phyloP scores from a whole-genome alignment of 2,113 vertebrate genomes.

The Maccullochella peelii region DNA sequence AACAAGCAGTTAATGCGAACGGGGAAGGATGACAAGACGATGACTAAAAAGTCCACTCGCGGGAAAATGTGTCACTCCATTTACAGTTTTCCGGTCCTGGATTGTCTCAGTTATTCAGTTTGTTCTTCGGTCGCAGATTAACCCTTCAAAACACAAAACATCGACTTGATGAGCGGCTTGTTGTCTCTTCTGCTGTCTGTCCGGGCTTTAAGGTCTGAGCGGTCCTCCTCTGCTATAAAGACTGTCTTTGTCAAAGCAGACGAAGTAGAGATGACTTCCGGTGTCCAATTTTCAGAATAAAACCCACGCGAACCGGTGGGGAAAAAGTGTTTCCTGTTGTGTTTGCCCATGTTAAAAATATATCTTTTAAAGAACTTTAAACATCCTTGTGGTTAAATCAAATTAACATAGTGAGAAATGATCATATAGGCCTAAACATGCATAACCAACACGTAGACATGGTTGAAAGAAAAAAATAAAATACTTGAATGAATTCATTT shows the following conservation, averaged over 20 bases:
- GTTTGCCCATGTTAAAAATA: not conserved
- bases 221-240: constrained; percentile 41
- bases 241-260: not conserved
- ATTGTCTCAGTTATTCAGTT: not conserved
- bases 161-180: not conserved
- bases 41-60: constrained; percentile 25
- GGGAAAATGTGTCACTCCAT: constrained; percentile 46
- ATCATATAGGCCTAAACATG: too few species aligned
- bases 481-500: not conserved
- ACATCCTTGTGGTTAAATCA: not conserved
- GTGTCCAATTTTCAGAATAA: constrained; percentile 24
- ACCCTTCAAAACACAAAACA: constrained; percentile 22
- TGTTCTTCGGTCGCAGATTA: not conserved
- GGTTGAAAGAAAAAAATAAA: too few species aligned
- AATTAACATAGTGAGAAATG: not conserved
- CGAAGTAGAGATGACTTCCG: not conserved
- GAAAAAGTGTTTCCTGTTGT: not conserved
- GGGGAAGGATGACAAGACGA: not conserved
- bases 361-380: not conserved
- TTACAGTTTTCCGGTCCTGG: not conserved
- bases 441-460: too few species aligned
- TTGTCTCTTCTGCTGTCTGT: not conserved
- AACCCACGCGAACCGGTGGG: not conserved
- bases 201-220: not conserved
- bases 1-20: constrained; percentile 11